Conservation (phyloP, 2,888 invertebrate species). For the Onchidella celtica region DNA sequence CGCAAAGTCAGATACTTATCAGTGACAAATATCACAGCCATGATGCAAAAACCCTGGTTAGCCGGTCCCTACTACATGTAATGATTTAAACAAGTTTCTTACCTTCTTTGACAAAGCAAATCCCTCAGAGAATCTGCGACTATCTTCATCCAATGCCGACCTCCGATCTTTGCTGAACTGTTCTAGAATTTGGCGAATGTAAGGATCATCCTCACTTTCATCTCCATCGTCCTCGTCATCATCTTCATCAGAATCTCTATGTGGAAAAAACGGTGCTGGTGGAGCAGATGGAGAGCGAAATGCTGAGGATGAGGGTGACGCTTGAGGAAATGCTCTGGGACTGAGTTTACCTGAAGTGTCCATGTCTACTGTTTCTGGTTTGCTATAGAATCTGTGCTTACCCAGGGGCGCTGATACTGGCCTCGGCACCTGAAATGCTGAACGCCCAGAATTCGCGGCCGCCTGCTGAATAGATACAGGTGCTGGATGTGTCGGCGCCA, state of each 20-base stretch:
- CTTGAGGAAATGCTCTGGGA: constrained; percentile 67
- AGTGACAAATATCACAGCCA: no score
- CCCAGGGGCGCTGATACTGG: constrained; percentile 66
- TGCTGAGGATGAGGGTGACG: constrained; percentile 16
- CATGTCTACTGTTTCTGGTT: constrained; percentile 59
- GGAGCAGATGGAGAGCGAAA: constrained; percentile 72
- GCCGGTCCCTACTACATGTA: no score
- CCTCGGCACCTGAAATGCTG: constrained; percentile 56
- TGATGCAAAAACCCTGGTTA: no score
- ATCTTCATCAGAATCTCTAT: constrained; percentile 58
- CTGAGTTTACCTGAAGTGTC: constrained; percentile 67
- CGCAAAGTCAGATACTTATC: no score
- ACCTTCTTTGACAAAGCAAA: constrained; percentile 59
- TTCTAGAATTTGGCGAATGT: constrained; percentile 53
- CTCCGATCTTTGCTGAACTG: constrained; percentile 58
- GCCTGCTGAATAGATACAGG: constrained; percentile 28
- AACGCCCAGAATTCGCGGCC: constrained; percentile 20
- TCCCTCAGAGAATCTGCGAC: constrained; percentile 63
- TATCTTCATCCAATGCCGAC: constrained; percentile 54
- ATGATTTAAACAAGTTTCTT: no score
- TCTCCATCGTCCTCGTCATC: constrained; percentile 63
- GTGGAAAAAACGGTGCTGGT: constrained; percentile 63
- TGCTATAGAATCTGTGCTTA: not conserved
- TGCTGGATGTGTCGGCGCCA: constrained; percentile 19
- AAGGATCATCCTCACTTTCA: constrained; percentile 58